Evolutionary conservation across 2,113 vertebrate species (phyloP).

Genomic region (Tenebrosternarchus preto): DNA sequence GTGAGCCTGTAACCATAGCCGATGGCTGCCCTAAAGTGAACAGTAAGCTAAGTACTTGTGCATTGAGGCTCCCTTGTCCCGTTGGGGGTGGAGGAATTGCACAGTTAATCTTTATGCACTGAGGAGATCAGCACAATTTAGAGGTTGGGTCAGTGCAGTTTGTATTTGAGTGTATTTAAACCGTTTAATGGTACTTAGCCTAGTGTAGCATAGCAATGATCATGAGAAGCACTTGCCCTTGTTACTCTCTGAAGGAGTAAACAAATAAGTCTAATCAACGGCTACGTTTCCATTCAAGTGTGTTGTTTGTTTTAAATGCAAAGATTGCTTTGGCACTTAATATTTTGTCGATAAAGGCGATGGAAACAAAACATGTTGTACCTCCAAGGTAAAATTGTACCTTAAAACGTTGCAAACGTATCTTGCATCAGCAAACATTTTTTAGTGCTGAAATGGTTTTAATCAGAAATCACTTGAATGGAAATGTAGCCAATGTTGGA

Average conservation of each 20-base stretch:
- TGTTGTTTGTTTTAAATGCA: no score
- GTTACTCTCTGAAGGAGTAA: constrained; percentile 13
- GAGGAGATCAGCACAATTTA: constrained; percentile 16
- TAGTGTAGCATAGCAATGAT: constrained; percentile 30
- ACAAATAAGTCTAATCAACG: background rate
- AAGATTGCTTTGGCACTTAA: no score
- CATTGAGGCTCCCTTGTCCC: constrained; percentile 13
- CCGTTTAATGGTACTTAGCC: constrained; percentile 37
- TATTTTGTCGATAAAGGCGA: no score
- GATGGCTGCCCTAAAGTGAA: constrained; percentile 8
- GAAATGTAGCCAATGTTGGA: background rate
- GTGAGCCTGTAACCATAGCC: constrained; percentile 1
- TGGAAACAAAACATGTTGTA: no score
- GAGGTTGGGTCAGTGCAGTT: constrained; percentile 14
- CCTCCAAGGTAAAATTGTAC: no score
- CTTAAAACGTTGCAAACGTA: no score
- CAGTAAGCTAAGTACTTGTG: constrained; percentile 6
- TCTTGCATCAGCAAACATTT: no score
- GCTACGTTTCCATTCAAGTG: no score
- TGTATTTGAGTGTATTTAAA: constrained; percentile 16
- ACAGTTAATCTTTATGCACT: constrained; percentile 28
- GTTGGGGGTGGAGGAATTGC: constrained; percentile 11
- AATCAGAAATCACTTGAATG: no score
- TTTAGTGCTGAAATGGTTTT: no score
- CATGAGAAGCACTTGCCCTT: constrained; percentile 49